Evolutionary conservation across 2,113 vertebrate species (phyloP).

Genomic region (Formicarius rufipectus): DNA sequence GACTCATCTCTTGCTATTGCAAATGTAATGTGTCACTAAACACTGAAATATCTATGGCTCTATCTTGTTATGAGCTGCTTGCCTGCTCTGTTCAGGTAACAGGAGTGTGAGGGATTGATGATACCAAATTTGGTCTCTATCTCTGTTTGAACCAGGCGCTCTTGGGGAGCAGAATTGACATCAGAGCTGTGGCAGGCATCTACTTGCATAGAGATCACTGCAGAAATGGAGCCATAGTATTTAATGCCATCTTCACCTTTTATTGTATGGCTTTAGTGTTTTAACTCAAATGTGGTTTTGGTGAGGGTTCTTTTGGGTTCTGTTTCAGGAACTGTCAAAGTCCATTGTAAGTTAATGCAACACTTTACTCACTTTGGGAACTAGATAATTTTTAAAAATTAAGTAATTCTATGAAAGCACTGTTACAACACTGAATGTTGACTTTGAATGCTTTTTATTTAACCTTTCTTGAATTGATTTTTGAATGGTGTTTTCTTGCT

Average conservation of each 20-base stretch:
- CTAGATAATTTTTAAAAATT: background rate
- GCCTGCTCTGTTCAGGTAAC: background rate
- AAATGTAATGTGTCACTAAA: background rate
- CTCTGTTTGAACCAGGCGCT: background rate
- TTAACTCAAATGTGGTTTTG: background rate
- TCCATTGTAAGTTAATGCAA: fast-evolving
- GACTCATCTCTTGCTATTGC: background rate
- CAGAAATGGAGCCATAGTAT: background rate
- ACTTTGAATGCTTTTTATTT: background rate
- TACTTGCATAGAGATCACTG: background rate
- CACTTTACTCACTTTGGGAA: background rate
- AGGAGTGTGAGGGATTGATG: background rate
- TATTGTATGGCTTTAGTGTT: background rate
- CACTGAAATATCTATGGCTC: background rate
- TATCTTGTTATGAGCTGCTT: background rate
- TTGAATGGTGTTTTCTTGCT: background rate
- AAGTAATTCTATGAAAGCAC: background rate
- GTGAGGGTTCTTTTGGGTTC: background rate
- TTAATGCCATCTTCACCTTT: background rate
- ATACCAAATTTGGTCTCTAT: background rate
- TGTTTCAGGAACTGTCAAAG: background rate
- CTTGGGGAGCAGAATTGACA: fast-evolving
- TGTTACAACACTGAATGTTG: background rate
- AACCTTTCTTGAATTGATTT: background rate
- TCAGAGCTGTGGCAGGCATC: background rate